phyloP scores from a whole-genome alignment of 92 coral and sea anemone species.

The Micromussa lordhowensis region DNA sequence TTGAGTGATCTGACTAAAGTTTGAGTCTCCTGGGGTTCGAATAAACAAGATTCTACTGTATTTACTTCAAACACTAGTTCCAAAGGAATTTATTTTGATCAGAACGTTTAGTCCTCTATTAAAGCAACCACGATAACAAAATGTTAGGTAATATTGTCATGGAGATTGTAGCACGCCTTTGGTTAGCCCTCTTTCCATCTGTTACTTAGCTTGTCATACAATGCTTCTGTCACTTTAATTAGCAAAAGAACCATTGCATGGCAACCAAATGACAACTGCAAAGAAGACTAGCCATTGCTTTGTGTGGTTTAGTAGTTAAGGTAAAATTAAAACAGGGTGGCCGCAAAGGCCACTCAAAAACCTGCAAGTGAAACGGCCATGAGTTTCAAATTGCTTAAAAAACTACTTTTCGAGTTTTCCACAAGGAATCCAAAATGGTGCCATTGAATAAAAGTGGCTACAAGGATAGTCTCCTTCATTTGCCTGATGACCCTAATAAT shows the following conservation, averaged over 20 bases:
- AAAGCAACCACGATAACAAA: constrained; percentile 15
- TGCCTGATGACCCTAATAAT: too few species aligned
- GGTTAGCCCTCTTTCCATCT: not conserved
- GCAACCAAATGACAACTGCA: not conserved
- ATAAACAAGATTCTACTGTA: not conserved
- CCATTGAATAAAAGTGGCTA: not conserved
- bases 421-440: not conserved
- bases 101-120: not conserved
- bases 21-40: not conserved
- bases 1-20: too few species aligned
- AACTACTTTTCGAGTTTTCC: not conserved
- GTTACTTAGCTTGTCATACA: not conserved
- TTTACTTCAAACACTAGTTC: not conserved
- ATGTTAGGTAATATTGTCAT: not conserved
- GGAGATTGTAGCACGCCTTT: not conserved
- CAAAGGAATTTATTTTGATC: not conserved
- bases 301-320: not conserved
- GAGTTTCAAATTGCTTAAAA: not conserved
- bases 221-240: not conserved
- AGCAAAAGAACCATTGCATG: not conserved
- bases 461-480: too few species aligned
- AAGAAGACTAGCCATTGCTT: not conserved
- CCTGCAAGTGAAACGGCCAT: not conserved
- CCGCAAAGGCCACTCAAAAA: not conserved
- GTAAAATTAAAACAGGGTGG: not conserved